Conservation (phyloP, 2,888 invertebrate genomes). For the Hipparchia sbordonii region DNA sequence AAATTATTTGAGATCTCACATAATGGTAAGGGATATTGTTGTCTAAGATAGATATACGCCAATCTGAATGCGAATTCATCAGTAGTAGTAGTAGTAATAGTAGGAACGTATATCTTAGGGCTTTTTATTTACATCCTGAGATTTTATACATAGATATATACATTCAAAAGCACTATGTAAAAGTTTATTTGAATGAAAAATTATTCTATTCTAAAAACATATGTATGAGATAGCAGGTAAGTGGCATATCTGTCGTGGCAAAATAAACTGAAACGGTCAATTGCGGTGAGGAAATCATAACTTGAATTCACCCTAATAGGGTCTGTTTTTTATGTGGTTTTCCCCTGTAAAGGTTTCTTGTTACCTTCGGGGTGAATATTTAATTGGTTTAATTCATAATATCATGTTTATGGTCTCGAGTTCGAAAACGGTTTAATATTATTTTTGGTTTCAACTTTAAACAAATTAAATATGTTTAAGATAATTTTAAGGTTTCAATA, state of each 20-base stretch:
- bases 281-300: conserved; percentile 14
- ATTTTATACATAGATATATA: no score
- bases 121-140: no score
- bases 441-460: neutral
- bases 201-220: no score
- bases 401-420: conserved; percentile 5
- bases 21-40: no score
- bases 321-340: conserved; percentile 20
- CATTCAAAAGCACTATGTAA: no score
- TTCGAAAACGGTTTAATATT: neutral
- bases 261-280: neutral
- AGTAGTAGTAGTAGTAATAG: no score
- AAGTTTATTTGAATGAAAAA: no score
- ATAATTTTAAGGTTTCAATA: no score
- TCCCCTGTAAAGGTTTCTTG: conserved; percentile 12
- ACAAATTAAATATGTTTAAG: neutral
- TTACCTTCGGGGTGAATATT: conserved; percentile 12
- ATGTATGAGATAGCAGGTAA: neutral
- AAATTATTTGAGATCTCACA: no score
- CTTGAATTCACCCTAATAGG: conserved; percentile 7
- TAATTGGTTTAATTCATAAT: conserved; percentile 14
- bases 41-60: no score
- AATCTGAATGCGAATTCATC: no score
- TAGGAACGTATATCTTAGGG: no score
- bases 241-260: neutral